phyloP scores from a whole-genome alignment of 2,797 vertebrate species.

The Sebastiscus albofasciatus region DNA sequence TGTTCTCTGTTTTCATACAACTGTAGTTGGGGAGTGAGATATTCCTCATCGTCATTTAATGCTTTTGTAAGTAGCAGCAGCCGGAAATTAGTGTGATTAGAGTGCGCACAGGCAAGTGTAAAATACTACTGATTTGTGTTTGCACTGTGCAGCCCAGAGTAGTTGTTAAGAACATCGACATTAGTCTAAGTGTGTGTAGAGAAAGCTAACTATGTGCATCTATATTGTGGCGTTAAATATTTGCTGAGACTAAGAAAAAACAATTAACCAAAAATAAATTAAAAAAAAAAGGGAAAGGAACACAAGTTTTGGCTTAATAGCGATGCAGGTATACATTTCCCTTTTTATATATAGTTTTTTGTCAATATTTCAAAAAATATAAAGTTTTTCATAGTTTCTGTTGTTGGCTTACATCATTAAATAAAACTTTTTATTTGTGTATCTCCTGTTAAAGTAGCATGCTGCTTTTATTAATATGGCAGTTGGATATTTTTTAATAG shows the following conservation, averaged over 20 bases:
- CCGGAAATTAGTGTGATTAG: conserved; percentile 60
- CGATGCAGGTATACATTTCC: conserved; percentile 86
- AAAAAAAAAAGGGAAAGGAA: conserved; percentile 66
- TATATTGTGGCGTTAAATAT: conserved; percentile 65
- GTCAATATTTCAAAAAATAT: conserved; percentile 89
- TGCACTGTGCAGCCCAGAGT: conserved; percentile 66
- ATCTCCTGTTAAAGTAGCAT: conserved; percentile 84
- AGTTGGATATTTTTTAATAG: conserved; percentile 86
- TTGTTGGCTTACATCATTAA: conserved; percentile 84
- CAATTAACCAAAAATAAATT: conserved; percentile 11
- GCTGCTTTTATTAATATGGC: conserved; percentile 89
- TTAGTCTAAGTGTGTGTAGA: conserved; percentile 60
- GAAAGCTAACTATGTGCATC: conserved; percentile 64
- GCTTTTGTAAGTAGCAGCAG: conserved; percentile 72
- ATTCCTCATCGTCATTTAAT: conserved; percentile 50
- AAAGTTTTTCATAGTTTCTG: conserved; percentile 86
- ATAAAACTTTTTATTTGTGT: conserved; percentile 88
- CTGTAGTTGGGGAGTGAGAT: conserved; percentile 52
- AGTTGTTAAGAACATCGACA: conserved; percentile 50
- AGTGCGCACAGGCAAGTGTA: conserved; percentile 56
- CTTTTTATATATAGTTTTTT: conserved; percentile 83
- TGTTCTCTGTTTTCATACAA: conserved; percentile 38
- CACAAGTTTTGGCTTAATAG: conserved; percentile 85
- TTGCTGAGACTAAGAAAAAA: conserved; percentile 56
- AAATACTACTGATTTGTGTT: conserved; percentile 56